phyloP scores from a whole-genome alignment of 2,888 invertebrate species.

The Gonocerus acuteangulatus region DNA sequence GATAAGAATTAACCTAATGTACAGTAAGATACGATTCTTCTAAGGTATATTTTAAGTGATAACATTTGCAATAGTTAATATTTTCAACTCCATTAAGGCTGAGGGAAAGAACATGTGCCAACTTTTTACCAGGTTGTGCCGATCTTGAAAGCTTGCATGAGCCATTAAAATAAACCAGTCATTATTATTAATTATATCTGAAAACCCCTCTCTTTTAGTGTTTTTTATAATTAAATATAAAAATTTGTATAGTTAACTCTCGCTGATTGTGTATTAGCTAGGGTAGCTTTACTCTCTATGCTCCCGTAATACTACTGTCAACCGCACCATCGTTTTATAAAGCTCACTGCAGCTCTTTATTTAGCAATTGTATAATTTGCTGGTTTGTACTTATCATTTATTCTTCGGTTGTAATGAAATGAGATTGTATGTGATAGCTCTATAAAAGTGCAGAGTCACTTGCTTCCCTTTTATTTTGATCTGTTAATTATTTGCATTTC shows the following conservation, averaged over 20 bases:
- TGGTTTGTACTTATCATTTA: background rate
- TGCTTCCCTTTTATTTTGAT: no score
- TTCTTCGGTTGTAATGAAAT: background rate
- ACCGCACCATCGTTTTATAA: conserved; percentile 7
- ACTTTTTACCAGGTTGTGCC: conserved; percentile 20
- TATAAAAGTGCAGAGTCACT: background rate
- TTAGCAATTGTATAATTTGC: no score
- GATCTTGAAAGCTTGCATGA: background rate
- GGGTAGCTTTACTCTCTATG: background rate
- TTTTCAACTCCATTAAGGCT: conserved; percentile 16
- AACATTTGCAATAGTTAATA: conserved; percentile 11
- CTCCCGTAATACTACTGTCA: background rate
- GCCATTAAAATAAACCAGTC: conserved; percentile 24
- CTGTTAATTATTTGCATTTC: no score
- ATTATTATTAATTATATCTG: conserved; percentile 4
- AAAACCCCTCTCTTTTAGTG: conserved; percentile 18
- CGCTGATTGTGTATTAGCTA: conserved; percentile 1
- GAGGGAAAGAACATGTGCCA: conserved; percentile 10
- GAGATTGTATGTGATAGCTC: background rate
- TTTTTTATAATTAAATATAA: conserved; percentile 2
- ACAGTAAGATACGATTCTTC: background rate
- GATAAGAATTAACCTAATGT: background rate
- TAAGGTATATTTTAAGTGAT: conserved; percentile 8
- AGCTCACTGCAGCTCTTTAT: conserved; percentile 14
- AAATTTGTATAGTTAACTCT: background rate